A percentile compares a stretch with the other conserved stretches of the same genome.
Evolutionary conservation across 2,113 vertebrate genomes (phyloP).

Genomic region (Phasianus colchicus): DNA sequence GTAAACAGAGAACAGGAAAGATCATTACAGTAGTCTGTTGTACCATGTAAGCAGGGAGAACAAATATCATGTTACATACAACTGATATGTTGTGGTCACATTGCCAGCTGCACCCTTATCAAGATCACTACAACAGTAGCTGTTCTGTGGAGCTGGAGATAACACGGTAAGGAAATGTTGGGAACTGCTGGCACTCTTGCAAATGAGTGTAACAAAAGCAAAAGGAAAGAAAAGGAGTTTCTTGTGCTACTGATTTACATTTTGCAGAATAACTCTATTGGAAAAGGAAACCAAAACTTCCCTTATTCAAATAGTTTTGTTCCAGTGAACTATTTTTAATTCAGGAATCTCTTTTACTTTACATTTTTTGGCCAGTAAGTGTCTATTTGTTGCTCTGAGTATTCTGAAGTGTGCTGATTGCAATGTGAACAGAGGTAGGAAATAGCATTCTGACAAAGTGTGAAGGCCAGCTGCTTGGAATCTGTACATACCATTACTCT

Average conservation of each 20-base stretch:
- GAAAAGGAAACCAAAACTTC: not conserved
- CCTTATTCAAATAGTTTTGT: not conserved
- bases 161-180: not conserved
- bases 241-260: not conserved
- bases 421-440: not conserved
- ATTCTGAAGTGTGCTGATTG: not conserved
- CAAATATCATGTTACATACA: not conserved
- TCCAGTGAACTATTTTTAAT: not conserved
- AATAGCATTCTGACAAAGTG: not conserved
- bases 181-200: not conserved
- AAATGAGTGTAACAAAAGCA: not conserved
- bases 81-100: not conserved
- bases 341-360: not conserved
- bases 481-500: not conserved
- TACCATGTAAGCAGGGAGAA: not conserved
- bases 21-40: not conserved
- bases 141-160: not conserved
- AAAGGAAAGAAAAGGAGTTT: not conserved
- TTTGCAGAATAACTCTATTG: not conserved
- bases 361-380: not conserved
- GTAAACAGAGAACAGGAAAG: not conserved
- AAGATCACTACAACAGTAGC: not conserved
- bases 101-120: not conserved
- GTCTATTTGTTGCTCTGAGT: not conserved
- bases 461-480: not conserved